Base-by-base conservation (phyloP, 1,140 invertebrate species). In the Manduca sexta region DNA sequence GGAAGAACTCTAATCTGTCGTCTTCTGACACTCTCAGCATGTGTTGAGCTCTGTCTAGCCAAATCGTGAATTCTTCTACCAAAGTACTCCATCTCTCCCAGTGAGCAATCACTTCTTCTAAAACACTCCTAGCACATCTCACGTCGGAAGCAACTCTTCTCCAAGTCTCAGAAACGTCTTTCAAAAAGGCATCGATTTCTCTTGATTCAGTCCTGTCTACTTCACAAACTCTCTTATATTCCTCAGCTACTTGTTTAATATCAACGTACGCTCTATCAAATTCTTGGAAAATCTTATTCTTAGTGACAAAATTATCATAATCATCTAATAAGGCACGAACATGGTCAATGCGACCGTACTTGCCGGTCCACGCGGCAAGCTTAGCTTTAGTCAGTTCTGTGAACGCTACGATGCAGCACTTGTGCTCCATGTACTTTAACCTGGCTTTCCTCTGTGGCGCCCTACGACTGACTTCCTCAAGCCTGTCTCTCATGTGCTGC, bases 221-320 rank as follows among this genome's bases (percentile, higher is more conserved):
- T 82, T 93, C 91, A 56, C 93, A 93, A 35, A 96, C 93, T 60
- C 91, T 90, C 86, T 96, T 97, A 69, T 96, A 98, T 65, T 95
- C 94, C 35, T 97, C 95, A 26, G 94, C 92, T 35, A 96, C 93
- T 69, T 95, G 93, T 81, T 97, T 94, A 90, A 97, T 96, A 69
- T 97, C 95, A 52, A 93, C 86, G 69, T 93, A 97, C 13, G 95
- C 95, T 87, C 95, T 95, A 68, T 97, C 95, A 84, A 97, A 97
- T 84, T 96, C 95, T 79, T 97, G 94, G 86, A 97, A 97, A 63
- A 98, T 94, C 77, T 95, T 92, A 82, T 96, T 96, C 60, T 91
- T 91, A 2, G 94, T 94, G 10, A 98, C 95, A 86, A 96, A 97
- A 87, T 94, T 95, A 57, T 93, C 90, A 70, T 97, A 98, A 67